Conservation (phyloP, 2,797 vertebrate genomes). For the Notamacropus eugenii region DNA sequence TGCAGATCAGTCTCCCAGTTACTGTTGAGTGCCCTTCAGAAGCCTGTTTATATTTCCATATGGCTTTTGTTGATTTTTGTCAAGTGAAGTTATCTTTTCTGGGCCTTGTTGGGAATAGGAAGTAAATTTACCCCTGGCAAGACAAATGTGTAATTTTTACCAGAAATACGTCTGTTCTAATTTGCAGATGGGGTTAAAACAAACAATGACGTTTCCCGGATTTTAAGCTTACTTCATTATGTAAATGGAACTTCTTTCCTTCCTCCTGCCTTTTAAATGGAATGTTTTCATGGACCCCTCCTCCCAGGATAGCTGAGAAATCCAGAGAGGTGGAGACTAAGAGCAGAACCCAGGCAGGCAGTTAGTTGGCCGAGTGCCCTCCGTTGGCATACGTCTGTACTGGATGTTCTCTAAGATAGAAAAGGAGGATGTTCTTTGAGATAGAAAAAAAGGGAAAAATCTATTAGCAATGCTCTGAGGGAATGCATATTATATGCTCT, state of each 20-base stretch:
- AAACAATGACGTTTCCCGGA: constrained; percentile 10
- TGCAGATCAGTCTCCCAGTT: constrained; percentile 52
- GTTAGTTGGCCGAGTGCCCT: accelerated
- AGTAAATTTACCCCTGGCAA: constrained; percentile 43
- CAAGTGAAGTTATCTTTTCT: constrained; percentile 55
- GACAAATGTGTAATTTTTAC: constrained; percentile 52
- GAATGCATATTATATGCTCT: not conserved
- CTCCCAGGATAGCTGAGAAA: constrained; percentile 35
- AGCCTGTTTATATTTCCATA: constrained; percentile 63
- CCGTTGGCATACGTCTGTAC: not conserved
- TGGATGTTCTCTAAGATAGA: not conserved
- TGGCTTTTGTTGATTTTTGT: constrained; percentile 50
- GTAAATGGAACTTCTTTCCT: constrained; percentile 51
- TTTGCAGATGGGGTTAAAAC: constrained; percentile 21
- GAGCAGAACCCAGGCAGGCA: not conserved
- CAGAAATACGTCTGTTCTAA: constrained; percentile 10
- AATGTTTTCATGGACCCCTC: not conserved
- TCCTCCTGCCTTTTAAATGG: not conserved
- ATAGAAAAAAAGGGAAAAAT: not conserved
- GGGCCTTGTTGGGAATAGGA: constrained; percentile 37
- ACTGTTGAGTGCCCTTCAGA: constrained; percentile 46
- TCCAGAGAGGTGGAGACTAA: not conserved
- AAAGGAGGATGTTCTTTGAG: not conserved
- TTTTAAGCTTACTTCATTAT: not conserved
- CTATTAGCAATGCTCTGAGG: not conserved